Percentiles rank a stretch among this genome's conserved stretches.
These are phyloP conservation scores for Odontamblyopus lacepedii DNA, from an alignment of 2,797 vertebrate genomes.

Conservation along the genomic window DNA sequence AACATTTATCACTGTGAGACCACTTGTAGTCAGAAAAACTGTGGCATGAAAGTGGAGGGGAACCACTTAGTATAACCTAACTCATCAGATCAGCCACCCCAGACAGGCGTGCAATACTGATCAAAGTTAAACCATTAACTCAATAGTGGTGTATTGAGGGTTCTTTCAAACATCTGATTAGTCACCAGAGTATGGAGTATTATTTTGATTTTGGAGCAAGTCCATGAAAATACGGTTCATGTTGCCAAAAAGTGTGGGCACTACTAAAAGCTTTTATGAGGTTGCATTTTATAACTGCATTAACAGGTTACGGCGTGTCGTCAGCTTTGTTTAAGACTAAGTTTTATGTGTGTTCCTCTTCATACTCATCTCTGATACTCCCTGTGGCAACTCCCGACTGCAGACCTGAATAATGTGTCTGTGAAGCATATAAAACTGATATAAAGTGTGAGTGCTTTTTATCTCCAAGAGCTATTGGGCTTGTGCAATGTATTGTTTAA, in stretches of 20 bases:
- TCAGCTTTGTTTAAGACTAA: conserved; percentile 9
- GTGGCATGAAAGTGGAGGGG: conserved; percentile 28
- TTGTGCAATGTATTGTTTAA: conserved; percentile 23
- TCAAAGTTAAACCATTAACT: conserved; percentile 66
- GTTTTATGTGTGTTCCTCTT: not conserved
- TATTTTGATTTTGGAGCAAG: conserved; percentile 3
- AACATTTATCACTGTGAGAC: not conserved
- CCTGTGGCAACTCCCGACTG: conserved; percentile 6
- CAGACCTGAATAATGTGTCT: conserved; percentile 16
- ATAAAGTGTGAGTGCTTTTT: conserved; percentile 9
- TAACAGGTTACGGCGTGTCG: conserved; percentile 8
- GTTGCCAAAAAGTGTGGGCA: conserved; percentile 6
- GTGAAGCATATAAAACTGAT: conserved; percentile 12
- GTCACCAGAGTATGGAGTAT: conserved; percentile 9
- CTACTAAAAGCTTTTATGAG: not conserved
- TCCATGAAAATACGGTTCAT: not conserved
- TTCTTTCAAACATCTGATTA: conserved; percentile 27
- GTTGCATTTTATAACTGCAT: conserved; percentile 4
- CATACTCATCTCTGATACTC: not conserved
- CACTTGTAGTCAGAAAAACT: not conserved
- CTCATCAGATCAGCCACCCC: conserved; percentile 63
- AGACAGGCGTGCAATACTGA: conserved; percentile 44
- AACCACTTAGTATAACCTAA: conserved; percentile 64
- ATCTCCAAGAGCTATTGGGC: conserved; percentile 16
- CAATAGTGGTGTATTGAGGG: conserved; percentile 46